A percentile compares a stretch with the other conserved stretches of the same genome.
These are phyloP conservation scores for Lepidonotus clava DNA, from an alignment of 2,888 invertebrate species.

Conservation along the genomic window DNA sequence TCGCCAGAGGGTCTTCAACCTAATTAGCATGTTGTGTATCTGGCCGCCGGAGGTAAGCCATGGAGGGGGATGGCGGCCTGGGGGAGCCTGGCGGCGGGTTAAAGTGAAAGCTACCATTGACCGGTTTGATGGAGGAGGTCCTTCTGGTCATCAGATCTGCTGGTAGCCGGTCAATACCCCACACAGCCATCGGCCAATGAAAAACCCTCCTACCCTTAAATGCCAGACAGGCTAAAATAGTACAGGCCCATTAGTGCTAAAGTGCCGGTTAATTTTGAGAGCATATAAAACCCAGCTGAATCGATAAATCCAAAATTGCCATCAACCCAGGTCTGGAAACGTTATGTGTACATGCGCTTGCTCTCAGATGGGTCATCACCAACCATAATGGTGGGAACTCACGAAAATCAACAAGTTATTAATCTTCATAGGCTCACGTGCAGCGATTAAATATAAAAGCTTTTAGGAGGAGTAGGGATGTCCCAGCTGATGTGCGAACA, in stretches of 20 bases:
- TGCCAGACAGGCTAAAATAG: background rate
- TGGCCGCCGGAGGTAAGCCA: too few species aligned
- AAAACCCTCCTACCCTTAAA: background rate
- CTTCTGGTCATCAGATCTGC: background rate
- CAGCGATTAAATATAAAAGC: constrained; percentile 11
- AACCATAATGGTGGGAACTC: background rate
- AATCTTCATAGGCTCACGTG: background rate
- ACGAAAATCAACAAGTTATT: background rate
- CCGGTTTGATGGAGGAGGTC: constrained; percentile 11
- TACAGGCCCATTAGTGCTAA: background rate
- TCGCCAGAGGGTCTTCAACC: background rate
- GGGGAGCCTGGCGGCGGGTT: background rate
- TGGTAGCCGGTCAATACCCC: background rate
- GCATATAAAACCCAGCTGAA: background rate
- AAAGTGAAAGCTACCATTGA: constrained; percentile 13
- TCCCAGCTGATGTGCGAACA: background rate
- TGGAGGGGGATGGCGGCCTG: background rate
- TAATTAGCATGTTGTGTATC: constrained; percentile 17
- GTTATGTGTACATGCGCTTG: too few species aligned
- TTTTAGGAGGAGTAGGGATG: background rate
- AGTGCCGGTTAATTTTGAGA: background rate
- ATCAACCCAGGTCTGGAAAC: background rate
- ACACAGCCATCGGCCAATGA: background rate
- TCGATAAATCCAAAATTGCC: background rate
- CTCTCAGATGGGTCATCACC: too few species aligned